Percentiles rank a stretch among this genome's conserved stretches.
phyloP scores from a whole-genome alignment of 1,140 invertebrate genomes.

The honey bee (Apis mellifera) region Amel_HAv3.1 CM009932.2:8050501-8051000 shows the following conservation, averaged over 20 bases:
- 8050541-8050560: not conserved
- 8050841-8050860: slow-evolving; percentile 35
- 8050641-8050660: no score
- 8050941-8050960: slow-evolving; percentile 68
- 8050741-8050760: not conserved
- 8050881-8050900: slow-evolving; percentile 36
- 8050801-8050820: not conserved
- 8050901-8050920: slow-evolving; percentile 4
- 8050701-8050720: not conserved
- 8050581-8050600: no score
- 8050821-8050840: not conserved
- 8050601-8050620: no score
- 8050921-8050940: slow-evolving; percentile 60
- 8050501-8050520: not conserved
- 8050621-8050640: no score
- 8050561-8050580: not conserved
- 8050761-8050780: not conserved
- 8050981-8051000: slow-evolving; percentile 77
- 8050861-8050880: slow-evolving; percentile 50
- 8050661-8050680: no score
- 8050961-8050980: slow-evolving; percentile 30
- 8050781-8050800: no score
- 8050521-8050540: not conserved
- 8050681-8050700: no score
- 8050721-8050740: not conserved